A percentile compares a stretch with the other conserved stretches of the same genome.
Evolutionary conservation across 2,888 invertebrate genomes (phyloP).

Genomic region (Entomobrya multifasciata): DNA sequence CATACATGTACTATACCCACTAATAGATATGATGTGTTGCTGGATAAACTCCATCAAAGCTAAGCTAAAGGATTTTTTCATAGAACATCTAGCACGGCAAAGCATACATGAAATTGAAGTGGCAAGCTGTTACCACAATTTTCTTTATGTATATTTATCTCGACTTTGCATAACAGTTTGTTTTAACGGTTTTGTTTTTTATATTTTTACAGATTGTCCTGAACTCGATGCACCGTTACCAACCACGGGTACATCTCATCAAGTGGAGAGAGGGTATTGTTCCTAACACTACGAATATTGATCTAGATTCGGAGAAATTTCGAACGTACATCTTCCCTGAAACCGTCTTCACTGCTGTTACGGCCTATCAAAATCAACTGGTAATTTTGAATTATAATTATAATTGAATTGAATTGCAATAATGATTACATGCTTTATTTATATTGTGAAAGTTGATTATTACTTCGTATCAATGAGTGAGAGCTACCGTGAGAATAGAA

Average conservation of each 20-base stretch:
- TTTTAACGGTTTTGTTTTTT: background rate
- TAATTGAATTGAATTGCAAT: background rate
- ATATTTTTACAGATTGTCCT: slow-evolving; percentile 91
- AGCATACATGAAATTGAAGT: background rate
- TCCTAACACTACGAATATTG: slow-evolving; percentile 87
- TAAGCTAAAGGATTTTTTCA: no score
- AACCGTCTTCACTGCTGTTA: slow-evolving; percentile 99
- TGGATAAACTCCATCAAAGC: no score
- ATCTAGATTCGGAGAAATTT: slow-evolving; percentile 95
- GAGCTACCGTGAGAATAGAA: no score
- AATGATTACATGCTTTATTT: background rate
- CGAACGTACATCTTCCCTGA: slow-evolving; percentile 98
- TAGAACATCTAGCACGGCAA: no score
- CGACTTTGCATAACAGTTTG: background rate
- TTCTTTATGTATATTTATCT: slow-evolving; percentile 24
- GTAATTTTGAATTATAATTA: slow-evolving; percentile 82
- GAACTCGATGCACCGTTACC: slow-evolving; percentile 99
- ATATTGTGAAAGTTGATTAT: background rate
- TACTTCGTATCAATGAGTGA: no score
- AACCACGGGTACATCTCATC: slow-evolving; percentile 98
- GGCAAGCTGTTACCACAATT: slow-evolving; percentile 64
- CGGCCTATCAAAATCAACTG: slow-evolving; percentile 99
- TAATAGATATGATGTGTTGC: no score
- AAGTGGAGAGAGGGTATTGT: slow-evolving; percentile 91
- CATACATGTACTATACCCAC: no score